Evolutionary conservation across 1,140 invertebrate species (phyloP), one percentile per base, ranked within the genome.

Genomic region (Trichonephila clavata): DNA sequence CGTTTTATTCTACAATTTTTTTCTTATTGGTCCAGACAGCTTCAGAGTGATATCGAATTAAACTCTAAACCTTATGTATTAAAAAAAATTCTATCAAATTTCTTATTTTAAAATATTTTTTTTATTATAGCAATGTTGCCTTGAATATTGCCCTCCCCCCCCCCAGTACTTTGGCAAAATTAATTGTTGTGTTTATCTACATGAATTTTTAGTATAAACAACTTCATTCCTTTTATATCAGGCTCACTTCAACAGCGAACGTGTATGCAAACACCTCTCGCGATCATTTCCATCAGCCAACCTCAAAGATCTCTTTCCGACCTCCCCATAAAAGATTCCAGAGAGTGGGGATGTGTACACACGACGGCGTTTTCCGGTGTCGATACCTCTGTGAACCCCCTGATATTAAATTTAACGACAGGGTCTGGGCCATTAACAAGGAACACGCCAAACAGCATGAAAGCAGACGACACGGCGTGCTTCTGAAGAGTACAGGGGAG

Each of bases 391-490:
- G 50, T 50, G 50, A 50, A 50, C 50, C 50, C 32, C 43, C 84
- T 27, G 84, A 87, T 87, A 87, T 87, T 87, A 87, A 87, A 87
- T 87, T 87, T 87, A 87, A 87, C 86, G 86, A 87, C 83, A 24
- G 50, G 86, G 86, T 43, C 59, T 10, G 24, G 20, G 27, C 86
- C 86, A 87, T 87, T 87, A 87, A 87, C 86, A 63, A 24, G 27
- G 18, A 57, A 50, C 50, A 50, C 50, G 50, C 50, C 50, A 50
- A 50, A 50, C 50, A 27, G 65, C 27, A 27, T n/a, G 65, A 71
- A 24, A 27, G 65, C 65, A 71, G 27, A 24, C 65, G 27, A 71
- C 65, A 13, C 65, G 27, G 20, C 21, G 21, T 57, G n/a, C 65
- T 71, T 39, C 39, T 50, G n/a, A 57, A 18, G 80, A 21, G 80